Evolutionary conservation across 37 sponge, comb jelly and placozoan species (phyloP).

Genomic region (Amphimedon queenslandica): DNA sequence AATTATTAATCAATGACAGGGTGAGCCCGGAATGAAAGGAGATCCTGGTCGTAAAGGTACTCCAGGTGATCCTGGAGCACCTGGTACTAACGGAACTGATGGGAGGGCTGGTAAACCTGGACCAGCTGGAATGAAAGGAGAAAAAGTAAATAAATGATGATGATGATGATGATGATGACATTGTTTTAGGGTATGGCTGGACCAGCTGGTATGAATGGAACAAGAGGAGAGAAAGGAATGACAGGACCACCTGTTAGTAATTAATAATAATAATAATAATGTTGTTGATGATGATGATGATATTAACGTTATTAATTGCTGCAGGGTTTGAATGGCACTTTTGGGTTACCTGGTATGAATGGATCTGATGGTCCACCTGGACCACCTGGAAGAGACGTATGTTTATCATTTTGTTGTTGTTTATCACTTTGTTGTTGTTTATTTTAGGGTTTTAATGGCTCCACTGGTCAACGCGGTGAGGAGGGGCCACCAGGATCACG

Average conservation of each 20-base stretch:
- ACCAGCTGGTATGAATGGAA: not conserved
- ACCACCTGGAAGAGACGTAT: not conserved
- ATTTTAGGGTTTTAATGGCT: not conserved
- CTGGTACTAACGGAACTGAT: constrained; percentile 1
- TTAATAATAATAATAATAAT: not conserved
- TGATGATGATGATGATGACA: not conserved
- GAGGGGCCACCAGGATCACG: not conserved
- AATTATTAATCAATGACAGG: too few relatives aligned
- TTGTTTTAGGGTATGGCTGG: not conserved
- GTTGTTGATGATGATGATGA: too few relatives aligned
- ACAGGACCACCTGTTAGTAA: not conserved
- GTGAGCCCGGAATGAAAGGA: constrained; percentile 7
- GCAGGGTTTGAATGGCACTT: not conserved
- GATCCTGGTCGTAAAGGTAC: constrained; percentile 10
- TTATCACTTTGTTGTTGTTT: not conserved
- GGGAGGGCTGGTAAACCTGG: not conserved
- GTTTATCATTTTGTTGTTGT: too few relatives aligned
- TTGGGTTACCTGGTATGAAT: not conserved
- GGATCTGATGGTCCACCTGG: not conserved
- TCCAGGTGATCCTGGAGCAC: constrained; percentile 8
- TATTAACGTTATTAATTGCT: not conserved
- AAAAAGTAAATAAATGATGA: not conserved
- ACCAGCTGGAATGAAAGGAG: not conserved
- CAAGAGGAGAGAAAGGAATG: not conserved
- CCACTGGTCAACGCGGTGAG: not conserved